phyloP scores from a whole-genome alignment of 1,140 invertebrate genomes.

The Drosophila albomicans region DNA sequence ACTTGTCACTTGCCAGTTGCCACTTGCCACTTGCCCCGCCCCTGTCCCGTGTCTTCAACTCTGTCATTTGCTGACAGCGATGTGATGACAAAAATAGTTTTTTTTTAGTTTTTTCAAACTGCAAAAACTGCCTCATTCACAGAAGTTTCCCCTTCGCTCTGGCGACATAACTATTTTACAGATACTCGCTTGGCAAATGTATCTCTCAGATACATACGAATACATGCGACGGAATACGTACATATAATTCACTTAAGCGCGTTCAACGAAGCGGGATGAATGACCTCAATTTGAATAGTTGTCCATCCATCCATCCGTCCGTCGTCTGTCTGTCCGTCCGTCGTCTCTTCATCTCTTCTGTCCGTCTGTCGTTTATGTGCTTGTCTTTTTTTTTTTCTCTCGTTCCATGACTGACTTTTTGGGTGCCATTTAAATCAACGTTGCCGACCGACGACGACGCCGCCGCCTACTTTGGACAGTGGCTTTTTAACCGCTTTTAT shows the following conservation, averaged over 20 bases:
- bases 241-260: slow-evolving; percentile 80
- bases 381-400: slow-evolving; percentile 32
- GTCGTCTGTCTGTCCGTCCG: background rate
- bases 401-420: slow-evolving; percentile 59
- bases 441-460: slow-evolving; percentile 62
- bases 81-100: slow-evolving; percentile 45
- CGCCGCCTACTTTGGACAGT: slow-evolving; percentile 74
- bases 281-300: slow-evolving; percentile 85
- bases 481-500: slow-evolving; percentile 55
- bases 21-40: background rate
- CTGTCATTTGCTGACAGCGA: background rate
- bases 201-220: slow-evolving; percentile 30
- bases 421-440: slow-evolving; percentile 80
- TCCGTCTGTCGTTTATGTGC: slow-evolving; percentile 25
- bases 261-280: slow-evolving; percentile 84
- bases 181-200: slow-evolving; percentile 19
- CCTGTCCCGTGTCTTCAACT: background rate
- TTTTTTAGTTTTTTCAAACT: background rate
- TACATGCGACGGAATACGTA: slow-evolving; percentile 29
- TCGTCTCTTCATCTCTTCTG: slow-evolving; percentile 10
- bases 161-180: slow-evolving; percentile 44
- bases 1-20: too few species aligned
- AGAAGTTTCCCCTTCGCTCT: slow-evolving; percentile 2
- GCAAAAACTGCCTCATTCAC: slow-evolving; percentile 22
- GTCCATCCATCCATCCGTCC: slow-evolving; percentile 40